Evolutionary conservation across 2,113 vertebrate genomes (phyloP).

Genomic region (Rhineura floridana): DNA sequence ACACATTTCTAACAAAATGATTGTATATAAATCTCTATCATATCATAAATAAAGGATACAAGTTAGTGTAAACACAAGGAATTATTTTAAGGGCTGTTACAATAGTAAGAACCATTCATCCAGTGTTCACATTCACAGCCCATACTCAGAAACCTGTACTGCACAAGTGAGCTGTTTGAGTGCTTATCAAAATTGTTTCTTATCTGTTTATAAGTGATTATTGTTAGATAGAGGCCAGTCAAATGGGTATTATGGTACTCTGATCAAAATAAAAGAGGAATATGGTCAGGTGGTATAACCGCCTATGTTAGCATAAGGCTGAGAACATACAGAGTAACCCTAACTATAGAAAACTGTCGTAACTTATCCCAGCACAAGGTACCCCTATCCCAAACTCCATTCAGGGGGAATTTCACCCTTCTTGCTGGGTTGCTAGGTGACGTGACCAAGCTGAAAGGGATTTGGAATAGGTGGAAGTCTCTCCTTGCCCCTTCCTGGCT

Average conservation of each 20-base stretch:
- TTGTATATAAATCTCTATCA: constrained; percentile 69
- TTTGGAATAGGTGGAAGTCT: too few species aligned
- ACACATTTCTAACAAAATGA: constrained; percentile 75
- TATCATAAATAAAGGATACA: constrained; percentile 67
- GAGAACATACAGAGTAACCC: too few species aligned
- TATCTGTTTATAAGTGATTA: neutral
- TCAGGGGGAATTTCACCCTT: too few species aligned
- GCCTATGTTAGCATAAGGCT: fast-evolving
- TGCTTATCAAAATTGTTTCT: constrained; percentile 40
- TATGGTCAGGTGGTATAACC: fast-evolving
- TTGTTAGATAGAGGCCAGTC: neutral
- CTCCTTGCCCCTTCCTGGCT: too few species aligned
- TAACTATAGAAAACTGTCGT: too few species aligned
- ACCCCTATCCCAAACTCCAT: too few species aligned
- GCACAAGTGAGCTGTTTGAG: constrained; percentile 21
- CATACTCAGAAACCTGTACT: constrained; percentile 20
- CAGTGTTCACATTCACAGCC: constrained; percentile 11
- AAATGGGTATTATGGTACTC: fast-evolving
- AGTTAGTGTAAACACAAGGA: constrained; percentile 70
- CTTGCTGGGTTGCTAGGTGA: too few species aligned
- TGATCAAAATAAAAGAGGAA: fast-evolving
- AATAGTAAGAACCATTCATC: constrained; percentile 48
- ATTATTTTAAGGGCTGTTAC: constrained; percentile 59
- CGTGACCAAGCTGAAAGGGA: too few species aligned
- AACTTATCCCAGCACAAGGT: too few species aligned